Conservation (phyloP, 2,113 vertebrate genomes). For the Camelus bactrianus region DNA sequence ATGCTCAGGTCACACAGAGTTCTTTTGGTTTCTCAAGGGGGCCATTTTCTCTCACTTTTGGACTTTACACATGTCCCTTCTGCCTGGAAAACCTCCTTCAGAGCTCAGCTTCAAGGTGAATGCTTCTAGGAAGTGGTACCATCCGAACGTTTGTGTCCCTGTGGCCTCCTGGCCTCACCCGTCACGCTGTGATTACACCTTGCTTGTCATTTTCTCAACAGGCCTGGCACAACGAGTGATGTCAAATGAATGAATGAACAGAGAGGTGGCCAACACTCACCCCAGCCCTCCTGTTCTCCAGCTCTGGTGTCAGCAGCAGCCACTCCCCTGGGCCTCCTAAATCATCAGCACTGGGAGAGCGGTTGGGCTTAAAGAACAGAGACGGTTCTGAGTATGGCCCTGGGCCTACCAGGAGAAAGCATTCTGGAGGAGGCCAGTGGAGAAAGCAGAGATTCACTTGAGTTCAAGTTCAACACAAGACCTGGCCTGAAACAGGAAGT, state of each 20-base stretch:
- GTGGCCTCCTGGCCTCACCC: background rate
- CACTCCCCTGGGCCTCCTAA: background rate
- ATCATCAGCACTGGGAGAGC: background rate
- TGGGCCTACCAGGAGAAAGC: background rate
- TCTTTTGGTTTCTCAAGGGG: background rate
- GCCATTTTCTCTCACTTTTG: background rate
- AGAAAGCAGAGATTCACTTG: background rate
- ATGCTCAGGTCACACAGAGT: background rate
- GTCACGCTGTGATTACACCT: background rate
- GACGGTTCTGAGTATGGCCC: background rate
- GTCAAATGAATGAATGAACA: background rate
- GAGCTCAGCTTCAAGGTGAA: background rate
- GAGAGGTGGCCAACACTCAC: too few relatives aligned
- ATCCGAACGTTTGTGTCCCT: background rate
- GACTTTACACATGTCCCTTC: background rate
- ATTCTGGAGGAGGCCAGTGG: too few relatives aligned
- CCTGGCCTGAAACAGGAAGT: background rate
- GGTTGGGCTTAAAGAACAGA: background rate
- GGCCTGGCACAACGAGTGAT: background rate
- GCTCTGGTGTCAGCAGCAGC: background rate
- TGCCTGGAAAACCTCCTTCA: background rate
- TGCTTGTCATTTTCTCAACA: background rate
- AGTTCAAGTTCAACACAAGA: constrained; percentile 8
- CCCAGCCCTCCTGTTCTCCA: background rate
- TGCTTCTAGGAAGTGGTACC: background rate